Base-by-base conservation (phyloP, 2,113 vertebrate species). In the Hippocampus barbouri region DNA sequence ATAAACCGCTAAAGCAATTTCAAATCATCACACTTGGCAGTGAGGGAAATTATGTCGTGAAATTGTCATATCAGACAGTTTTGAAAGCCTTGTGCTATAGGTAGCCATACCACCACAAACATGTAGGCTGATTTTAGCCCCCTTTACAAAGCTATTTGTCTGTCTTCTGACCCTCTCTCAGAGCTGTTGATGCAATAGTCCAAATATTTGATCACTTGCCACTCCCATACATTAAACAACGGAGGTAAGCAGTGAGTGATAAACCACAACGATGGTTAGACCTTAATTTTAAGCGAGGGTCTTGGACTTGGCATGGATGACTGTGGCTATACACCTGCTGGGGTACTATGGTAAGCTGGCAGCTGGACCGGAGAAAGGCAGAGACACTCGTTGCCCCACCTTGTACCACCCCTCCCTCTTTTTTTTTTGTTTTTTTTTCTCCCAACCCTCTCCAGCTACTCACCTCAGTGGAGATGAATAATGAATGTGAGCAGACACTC, bases 401-500 rank as follows among this genome's bases (percentile, higher is more conserved):
- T 64, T 5, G 34, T 73, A 76, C 79, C 73, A 71, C 49, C 62
- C 75, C 60, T 57, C 74, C 79, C 83, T 71, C 80, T 34, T 66
- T 34, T 75, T 75, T 73, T 69, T 70, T 72, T 71, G 25, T 81
- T 38, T 63, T 34, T 75, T 71, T 69, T 70, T 71, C 70, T 72
- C 71, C 72, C 75, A 74, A 87, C 87, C 87, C 84, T 85, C 76
- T 85, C 64, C 80, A 82, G 78, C 77, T 27, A 69, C 83, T 92
- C 89, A 89, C 91, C 89, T 90, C 83, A 38, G 83, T 71, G 78
- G 74, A 66, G 80, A 92, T 92, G 91, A 93, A 93, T 92, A 91
- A 92, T 93, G 84, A 90, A 93, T 91, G 86, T 82, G 89, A 91
- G 87, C 81, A 89, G 89, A 90, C 78, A 73, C 83, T 43, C 15